Conservation (phyloP, 2,888 invertebrate species). For the Halocaridina rubra region DNA sequence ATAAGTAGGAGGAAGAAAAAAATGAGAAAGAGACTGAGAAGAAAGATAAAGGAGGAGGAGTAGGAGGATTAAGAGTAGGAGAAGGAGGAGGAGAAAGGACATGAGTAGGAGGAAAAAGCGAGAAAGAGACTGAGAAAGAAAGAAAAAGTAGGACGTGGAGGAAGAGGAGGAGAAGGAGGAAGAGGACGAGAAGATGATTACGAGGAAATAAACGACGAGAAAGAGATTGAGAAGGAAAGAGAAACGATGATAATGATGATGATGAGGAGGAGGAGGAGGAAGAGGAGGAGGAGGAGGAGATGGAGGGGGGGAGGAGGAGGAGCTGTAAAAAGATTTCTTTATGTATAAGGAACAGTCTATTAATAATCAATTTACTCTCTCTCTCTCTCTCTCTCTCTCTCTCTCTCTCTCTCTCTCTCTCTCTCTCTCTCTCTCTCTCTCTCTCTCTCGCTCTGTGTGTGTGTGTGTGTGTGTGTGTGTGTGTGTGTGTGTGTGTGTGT, state of each 20-base stretch:
- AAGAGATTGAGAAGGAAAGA: background rate
- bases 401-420: background rate
- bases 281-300: background rate
- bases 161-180: background rate
- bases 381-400: conserved; percentile 13
- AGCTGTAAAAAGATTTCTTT: background rate
- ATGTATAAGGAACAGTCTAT: no score
- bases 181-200: background rate
- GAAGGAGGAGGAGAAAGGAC: background rate
- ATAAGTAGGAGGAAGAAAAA: background rate
- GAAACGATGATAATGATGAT: background rate
- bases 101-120: background rate
- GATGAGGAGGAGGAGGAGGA: background rate
- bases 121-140: background rate
- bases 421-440: background rate
- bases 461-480: conserved; percentile 5
- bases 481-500: background rate
- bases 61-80: background rate
- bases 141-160: background rate
- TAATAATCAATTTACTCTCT: background rate
- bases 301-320: background rate
- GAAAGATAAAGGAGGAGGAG: background rate
- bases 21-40: background rate
- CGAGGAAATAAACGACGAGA: background rate
- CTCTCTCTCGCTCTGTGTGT: background rate